These are phyloP conservation scores for Stegodyphus dumicola DNA, from an alignment of 1,140 invertebrate genomes.

Conservation along the genomic window DNA sequence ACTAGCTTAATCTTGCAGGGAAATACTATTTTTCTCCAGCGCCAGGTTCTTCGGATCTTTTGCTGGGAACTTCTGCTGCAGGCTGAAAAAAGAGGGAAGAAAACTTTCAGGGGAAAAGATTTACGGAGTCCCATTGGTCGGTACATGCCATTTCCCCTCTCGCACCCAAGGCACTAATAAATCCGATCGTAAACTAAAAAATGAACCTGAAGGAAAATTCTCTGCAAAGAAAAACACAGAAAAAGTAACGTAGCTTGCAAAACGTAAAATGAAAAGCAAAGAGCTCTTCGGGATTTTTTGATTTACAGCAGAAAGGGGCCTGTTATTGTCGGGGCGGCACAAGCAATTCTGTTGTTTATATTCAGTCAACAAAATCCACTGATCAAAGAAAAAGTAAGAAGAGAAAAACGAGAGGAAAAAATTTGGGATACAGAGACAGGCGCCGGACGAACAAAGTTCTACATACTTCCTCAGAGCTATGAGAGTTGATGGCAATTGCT, in stretches of 20 bases:
- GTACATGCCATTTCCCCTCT: not conserved
- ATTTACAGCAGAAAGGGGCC: conserved; percentile 34
- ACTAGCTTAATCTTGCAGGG: no score
- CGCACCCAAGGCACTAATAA: conserved; percentile 36
- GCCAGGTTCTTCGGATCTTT: no score
- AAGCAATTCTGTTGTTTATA: conserved; percentile 54
- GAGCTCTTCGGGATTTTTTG: conserved; percentile 32
- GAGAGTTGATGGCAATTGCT: conserved; percentile 53
- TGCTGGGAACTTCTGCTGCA: no score
- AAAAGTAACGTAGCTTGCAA: not conserved
- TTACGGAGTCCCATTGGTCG: no score
- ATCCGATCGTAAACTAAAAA: conserved; percentile 41
- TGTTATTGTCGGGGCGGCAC: conserved; percentile 35
- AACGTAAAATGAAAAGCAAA: conserved; percentile 42
- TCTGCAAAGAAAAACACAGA: not conserved
- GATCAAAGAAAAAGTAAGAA: conserved; percentile 22
- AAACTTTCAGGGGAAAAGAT: no score
- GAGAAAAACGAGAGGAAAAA: conserved; percentile 5
- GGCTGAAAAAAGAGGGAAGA: no score
- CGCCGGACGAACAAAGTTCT: conserved; percentile 43
- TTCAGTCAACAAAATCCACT: conserved; percentile 56
- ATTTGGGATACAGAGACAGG: conserved; percentile 7
- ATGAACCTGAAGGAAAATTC: not conserved
- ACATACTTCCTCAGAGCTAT: conserved; percentile 37
- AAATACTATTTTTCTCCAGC: no score